phyloP scores from a whole-genome alignment of 2,888 invertebrate species.

The Cheilosia soror region DNA sequence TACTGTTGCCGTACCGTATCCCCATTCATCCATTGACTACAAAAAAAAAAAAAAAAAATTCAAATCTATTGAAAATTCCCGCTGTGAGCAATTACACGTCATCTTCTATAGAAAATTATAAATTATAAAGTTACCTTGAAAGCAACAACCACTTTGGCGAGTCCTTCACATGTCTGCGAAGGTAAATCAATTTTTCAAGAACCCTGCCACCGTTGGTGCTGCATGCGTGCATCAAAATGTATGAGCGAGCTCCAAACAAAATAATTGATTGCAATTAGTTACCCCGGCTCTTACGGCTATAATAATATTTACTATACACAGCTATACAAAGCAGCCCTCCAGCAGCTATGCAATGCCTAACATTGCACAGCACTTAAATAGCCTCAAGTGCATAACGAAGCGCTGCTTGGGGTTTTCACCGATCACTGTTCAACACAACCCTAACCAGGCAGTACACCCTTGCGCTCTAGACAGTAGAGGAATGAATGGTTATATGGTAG shows the following conservation, averaged over 20 bases:
- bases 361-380: slow-evolving; percentile 59
- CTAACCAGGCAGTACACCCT: slow-evolving; percentile 5
- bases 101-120: slow-evolving; percentile 27
- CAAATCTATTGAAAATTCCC: slow-evolving; percentile 5
- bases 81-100: slow-evolving; percentile 36
- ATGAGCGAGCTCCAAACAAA: slow-evolving; percentile 40
- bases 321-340: not conserved
- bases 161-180: slow-evolving; percentile 40
- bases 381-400: slow-evolving; percentile 68
- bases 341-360: slow-evolving; percentile 18
- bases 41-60: not conserved
- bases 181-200: slow-evolving; percentile 56
- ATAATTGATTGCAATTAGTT: slow-evolving; percentile 73
- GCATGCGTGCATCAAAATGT: slow-evolving; percentile 21
- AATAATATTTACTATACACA: slow-evolving; percentile 62
- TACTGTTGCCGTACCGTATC: no score
- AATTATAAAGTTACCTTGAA: slow-evolving; percentile 40
- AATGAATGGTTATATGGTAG: slow-evolving; percentile 27
- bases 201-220: slow-evolving; percentile 5
- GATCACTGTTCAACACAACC: slow-evolving; percentile 23
- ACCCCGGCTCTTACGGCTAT: slow-evolving; percentile 49
- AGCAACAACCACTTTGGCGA: slow-evolving; percentile 35
- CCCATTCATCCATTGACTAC: not conserved
- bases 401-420: slow-evolving; percentile 20
- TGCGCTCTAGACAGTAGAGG: not conserved